phyloP scores from a whole-genome alignment of 2,888 invertebrate genomes.

The Molorchus minor region DNA sequence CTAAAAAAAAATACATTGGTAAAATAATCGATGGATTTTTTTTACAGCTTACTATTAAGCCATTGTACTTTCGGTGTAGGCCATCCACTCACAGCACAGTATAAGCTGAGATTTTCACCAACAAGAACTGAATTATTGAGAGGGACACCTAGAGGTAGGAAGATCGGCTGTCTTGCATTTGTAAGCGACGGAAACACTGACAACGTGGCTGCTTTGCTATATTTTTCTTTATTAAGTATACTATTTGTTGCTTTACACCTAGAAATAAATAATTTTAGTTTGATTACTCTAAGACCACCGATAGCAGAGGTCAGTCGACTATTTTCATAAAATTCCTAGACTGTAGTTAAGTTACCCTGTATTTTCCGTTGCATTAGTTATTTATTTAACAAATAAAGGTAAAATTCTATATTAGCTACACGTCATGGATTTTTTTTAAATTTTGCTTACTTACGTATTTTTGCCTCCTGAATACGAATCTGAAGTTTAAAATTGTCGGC shows the following conservation, averaged over 20 bases:
- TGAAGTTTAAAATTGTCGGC: too few species aligned
- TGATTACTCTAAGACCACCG: too few species aligned
- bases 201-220: slow-evolving; percentile 63
- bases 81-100: slow-evolving; percentile 71
- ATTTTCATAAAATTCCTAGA: too few species aligned
- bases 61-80: slow-evolving; percentile 68
- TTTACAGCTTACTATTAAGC: slow-evolving; percentile 56
- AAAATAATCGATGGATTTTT: neutral
- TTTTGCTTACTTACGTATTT: too few species aligned
- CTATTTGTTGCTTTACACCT: slow-evolving; percentile 66
- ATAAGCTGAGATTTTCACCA: slow-evolving; percentile 65
- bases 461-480: too few species aligned
- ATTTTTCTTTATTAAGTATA: slow-evolving; percentile 63
- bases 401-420: too few species aligned
- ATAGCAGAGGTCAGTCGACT: too few species aligned
- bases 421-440: too few species aligned
- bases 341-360: too few species aligned
- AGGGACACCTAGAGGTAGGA: slow-evolving; percentile 57
- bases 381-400: too few species aligned
- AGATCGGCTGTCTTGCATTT: slow-evolving; percentile 42
- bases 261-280: slow-evolving; percentile 42
- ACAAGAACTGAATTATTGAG: slow-evolving; percentile 59
- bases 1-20: slow-evolving; percentile 26
- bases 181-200: slow-evolving; percentile 55
- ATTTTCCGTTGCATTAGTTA: too few species aligned